Percentiles rank a stretch among this genome's conserved stretches.
phyloP scores from a whole-genome alignment of 2,888 invertebrate species.

The Meliscaeva auricollis region DNA sequence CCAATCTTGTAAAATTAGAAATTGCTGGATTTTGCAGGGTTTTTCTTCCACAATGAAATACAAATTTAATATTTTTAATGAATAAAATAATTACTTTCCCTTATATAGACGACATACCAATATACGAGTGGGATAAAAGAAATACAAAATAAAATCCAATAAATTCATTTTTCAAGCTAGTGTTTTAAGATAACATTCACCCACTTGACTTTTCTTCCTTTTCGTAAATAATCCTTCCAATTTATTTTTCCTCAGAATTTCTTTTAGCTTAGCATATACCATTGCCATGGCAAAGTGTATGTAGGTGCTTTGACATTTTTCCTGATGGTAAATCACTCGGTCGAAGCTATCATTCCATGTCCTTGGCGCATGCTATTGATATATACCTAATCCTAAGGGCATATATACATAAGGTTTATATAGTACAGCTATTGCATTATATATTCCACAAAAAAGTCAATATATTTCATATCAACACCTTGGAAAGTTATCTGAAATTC shows the following conservation, averaged over 20 bases:
- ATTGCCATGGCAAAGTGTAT: neutral
- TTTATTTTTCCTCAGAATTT: neutral
- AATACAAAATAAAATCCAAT: neutral
- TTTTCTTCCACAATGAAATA: no score
- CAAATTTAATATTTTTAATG: neutral
- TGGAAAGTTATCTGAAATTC: slow-evolving; percentile 14
- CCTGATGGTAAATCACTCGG: slow-evolving; percentile 5
- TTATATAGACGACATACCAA: neutral
- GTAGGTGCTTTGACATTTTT: neutral
- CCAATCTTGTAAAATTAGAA: no score
- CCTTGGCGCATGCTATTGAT: neutral
- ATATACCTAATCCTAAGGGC: neutral
- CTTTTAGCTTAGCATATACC: neutral
- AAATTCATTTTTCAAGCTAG: neutral
- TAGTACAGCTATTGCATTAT: neutral
- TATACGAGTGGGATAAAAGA: neutral
- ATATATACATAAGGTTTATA: neutral
- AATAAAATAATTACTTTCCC: neutral
- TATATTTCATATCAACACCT: slow-evolving; percentile 33
- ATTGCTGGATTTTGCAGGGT: no score
- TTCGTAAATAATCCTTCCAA: neutral
- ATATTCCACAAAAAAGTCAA: slow-evolving; percentile 5
- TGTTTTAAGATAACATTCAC: neutral
- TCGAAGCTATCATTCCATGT: neutral
- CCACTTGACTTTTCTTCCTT: slow-evolving; percentile 3